A percentile compares a stretch with the other conserved stretches of the same genome.
These are phyloP conservation scores for Urechis unicinctus DNA, from an alignment of 2,888 invertebrate genomes.

Conservation along the genomic window DNA sequence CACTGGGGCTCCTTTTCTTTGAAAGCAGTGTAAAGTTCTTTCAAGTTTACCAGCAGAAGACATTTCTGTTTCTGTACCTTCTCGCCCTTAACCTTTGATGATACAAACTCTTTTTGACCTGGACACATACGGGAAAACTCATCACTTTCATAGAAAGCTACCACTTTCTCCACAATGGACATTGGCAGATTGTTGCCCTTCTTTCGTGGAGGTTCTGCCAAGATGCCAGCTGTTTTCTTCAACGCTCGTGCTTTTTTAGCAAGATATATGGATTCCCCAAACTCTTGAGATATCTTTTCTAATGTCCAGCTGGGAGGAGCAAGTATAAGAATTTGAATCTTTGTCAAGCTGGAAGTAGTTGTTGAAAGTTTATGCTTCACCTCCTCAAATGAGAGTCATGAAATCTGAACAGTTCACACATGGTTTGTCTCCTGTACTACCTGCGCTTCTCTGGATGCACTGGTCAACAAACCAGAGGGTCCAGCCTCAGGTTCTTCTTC, in stretches of 20 bases:
- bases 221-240: neutral
- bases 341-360: too few relatives aligned
- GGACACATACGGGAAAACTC: neutral
- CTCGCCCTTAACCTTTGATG: neutral
- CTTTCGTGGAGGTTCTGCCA: neutral
- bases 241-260: neutral
- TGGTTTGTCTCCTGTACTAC: too few relatives aligned
- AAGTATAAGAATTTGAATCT: neutral
- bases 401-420: too few relatives aligned
- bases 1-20: neutral
- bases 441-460: too few relatives aligned
- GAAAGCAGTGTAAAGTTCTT: neutral
- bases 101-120: slow-evolving; percentile 2
- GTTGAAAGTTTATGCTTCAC: too few relatives aligned
- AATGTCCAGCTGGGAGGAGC: neutral
- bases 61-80: neutral
- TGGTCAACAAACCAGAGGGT: too few relatives aligned
- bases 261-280: neutral
- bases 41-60: neutral
- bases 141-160: neutral
- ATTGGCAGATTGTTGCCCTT: neutral
- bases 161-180: neutral
- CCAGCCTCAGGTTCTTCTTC: too few relatives aligned
- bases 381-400: too few relatives aligned
- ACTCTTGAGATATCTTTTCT: neutral